Conservation (phyloP, 1,140 invertebrate genomes). For the Drosophila gunungcola region DNA sequence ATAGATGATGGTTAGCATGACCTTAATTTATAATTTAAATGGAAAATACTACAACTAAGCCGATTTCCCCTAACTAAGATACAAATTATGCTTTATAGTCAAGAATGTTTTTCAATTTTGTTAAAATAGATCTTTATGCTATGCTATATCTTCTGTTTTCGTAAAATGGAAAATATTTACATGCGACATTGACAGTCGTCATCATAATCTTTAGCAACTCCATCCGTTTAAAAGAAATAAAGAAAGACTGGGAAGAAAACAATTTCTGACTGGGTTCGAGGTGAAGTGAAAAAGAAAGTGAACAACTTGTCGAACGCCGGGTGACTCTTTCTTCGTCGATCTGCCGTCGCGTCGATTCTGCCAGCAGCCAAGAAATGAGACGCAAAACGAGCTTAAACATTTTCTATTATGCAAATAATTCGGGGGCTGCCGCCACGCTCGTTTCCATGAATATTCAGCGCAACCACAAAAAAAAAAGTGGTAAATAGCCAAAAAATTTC, state of each 20-base stretch:
- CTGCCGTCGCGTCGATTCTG: conserved; percentile 27
- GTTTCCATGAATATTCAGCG: conserved; percentile 41
- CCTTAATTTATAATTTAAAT: too few species aligned
- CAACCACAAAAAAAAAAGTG: background rate
- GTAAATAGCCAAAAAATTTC: background rate
- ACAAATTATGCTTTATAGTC: too few species aligned
- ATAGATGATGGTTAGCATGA: too few species aligned
- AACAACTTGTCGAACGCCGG: conserved; percentile 42
- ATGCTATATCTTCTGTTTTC: background rate
- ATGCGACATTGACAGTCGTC: conserved; percentile 6
- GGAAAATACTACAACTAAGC: too few species aligned
- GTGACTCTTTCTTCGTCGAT: conserved; percentile 5
- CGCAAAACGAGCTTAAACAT: conserved; percentile 33
- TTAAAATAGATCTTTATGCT: too few species aligned
- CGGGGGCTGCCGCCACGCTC: conserved; percentile 12
- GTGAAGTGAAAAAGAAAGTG: conserved; percentile 70
- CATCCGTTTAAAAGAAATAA: conserved; percentile 24
- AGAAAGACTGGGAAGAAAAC: conserved; percentile 5
- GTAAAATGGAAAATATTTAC: conserved; percentile 25
- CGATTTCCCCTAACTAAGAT: background rate
- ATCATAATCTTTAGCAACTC: conserved; percentile 21
- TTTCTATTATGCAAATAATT: conserved; percentile 62
- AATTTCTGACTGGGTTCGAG: background rate
- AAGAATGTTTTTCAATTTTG: too few species aligned
- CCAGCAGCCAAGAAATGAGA: conserved; percentile 22